Percentiles rank a stretch among this genome's conserved stretches.
Evolutionary conservation across 2,888 invertebrate species (phyloP).

Genomic region (Xanthia icteritia): DNA sequence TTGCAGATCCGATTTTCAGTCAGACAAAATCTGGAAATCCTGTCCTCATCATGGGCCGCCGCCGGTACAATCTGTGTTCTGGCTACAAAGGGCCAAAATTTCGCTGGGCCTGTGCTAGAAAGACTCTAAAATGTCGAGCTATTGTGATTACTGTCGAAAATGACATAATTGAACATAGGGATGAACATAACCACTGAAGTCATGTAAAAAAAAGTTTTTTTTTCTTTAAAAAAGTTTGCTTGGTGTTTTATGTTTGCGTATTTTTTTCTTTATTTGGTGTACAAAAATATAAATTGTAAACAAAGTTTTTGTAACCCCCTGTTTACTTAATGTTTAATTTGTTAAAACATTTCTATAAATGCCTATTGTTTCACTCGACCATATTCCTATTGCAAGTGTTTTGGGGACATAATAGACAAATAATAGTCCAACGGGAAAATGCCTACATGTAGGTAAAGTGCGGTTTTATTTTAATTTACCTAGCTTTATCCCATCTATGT

Average conservation of each 20-base stretch:
- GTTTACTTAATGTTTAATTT: neutral
- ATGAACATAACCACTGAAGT: constrained; percentile 53
- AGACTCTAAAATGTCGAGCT: constrained; percentile 31
- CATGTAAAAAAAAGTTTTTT: neutral
- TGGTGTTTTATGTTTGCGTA: neutral
- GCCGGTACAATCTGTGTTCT: constrained; percentile 56
- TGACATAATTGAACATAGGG: constrained; percentile 32
- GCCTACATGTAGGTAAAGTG: no score
- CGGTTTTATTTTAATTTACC: no score
- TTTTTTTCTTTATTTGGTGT: neutral
- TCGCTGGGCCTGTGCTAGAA: constrained; percentile 58
- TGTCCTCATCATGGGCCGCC: constrained; percentile 8
- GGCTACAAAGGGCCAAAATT: constrained; percentile 51
- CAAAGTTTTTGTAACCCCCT: neutral
- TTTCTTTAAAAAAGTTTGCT: neutral
- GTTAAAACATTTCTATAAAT: neutral
- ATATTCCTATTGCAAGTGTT: neutral
- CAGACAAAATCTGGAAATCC: constrained; percentile 27
- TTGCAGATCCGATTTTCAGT: constrained; percentile 25
- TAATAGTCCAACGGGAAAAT: neutral
- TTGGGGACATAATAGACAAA: neutral
- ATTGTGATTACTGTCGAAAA: constrained; percentile 32
- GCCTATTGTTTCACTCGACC: neutral
- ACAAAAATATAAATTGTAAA: neutral
- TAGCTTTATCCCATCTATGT: no score